phyloP scores from a whole-genome alignment of 2,113 vertebrate species.

The Vulpes lagopus region DNA sequence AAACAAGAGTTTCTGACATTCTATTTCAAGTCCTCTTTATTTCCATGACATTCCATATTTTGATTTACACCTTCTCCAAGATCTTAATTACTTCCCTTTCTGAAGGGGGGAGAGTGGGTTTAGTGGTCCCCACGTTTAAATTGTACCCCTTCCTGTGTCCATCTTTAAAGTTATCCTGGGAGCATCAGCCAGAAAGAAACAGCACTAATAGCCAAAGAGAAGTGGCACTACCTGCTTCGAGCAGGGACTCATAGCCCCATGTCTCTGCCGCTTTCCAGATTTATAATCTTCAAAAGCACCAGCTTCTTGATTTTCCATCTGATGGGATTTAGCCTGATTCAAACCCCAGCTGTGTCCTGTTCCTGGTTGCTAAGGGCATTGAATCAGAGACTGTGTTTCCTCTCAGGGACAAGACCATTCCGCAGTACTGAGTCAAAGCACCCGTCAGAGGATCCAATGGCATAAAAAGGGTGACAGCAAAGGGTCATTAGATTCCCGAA shows the following conservation, averaged over 20 bases:
- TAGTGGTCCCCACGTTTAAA: conserved; percentile 9
- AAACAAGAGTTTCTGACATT: conserved; percentile 18
- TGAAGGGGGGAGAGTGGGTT: not conserved
- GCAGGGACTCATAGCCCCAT: not conserved
- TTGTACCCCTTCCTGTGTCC: not conserved
- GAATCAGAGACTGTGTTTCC: conserved; percentile 70
- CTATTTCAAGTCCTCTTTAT: conserved; percentile 41
- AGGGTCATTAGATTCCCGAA: conserved; percentile 24
- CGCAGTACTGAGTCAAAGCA: conserved; percentile 56
- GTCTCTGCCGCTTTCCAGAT: conserved; percentile 69
- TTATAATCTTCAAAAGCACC: conserved; percentile 79
- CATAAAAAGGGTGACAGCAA: not conserved
- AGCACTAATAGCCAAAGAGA: conserved; percentile 50
- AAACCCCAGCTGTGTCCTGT: conserved; percentile 79
- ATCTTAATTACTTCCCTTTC: conserved; percentile 51
- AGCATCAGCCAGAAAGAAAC: conserved; percentile 36
- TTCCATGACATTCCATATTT: conserved; percentile 8
- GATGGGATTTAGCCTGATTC: conserved; percentile 78
- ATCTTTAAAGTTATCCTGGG: conserved; percentile 41
- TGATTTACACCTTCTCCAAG: conserved; percentile 51
- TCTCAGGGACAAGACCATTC: conserved; percentile 59
- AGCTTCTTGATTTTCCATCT: conserved; percentile 76
- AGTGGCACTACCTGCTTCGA: conserved; percentile 63
- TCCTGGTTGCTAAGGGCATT: conserved; percentile 71
- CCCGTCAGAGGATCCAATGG: conserved; percentile 8